Evolutionary conservation across 23 tunicate genomes (phyloP), one percentile per base, ranked within the genome.

Genomic region (Botrylloides violaceus): DNA sequence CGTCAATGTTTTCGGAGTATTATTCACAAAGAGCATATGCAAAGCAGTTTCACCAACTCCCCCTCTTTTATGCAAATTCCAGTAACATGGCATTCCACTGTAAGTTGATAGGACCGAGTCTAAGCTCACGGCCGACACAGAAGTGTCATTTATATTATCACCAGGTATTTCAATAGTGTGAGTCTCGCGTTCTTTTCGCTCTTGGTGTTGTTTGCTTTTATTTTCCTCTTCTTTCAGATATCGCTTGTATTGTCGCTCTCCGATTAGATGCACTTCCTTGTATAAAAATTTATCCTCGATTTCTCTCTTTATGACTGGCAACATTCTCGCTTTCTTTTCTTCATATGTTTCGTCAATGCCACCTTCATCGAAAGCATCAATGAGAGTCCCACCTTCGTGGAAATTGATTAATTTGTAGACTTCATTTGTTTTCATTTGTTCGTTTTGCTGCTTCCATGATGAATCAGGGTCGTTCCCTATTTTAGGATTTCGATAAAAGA

Each of bases 41-140:
- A 90, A 12, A 3, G 97, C 84, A 3, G 97, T 90, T 79, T 90
- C 97, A 3, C 97, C 97, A 61, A 90, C 86, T 1, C 89, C 91
- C 12, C 97, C 97, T 27, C 97, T 64, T 9, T 74, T 72, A 6
- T 90, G 90, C 0, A 90, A 71, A 55, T 64, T 90, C 97, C 97
- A 90, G 49, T 65, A 75, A 22, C 76, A 43, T 21, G 29, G 26
- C 33, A 83, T 80, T 9, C 70, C 79, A 20, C 15, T 5, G 60
- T 43, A 90, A 1, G 76, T 80, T 2, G 58, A 47, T 3, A 82
- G 28, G 25, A 88, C 77, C 33, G 88, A 61, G 28, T 76, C 88
- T 1, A 88, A 24, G 47, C 71, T 76, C 1, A 49, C 79, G 2
- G 73, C 50, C 2, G 90, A 78, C 21, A 23, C 22, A 15, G 32